These are phyloP conservation scores for Baccha elongata DNA, from an alignment of 2,888 invertebrate species.

Conservation along the genomic window DNA sequence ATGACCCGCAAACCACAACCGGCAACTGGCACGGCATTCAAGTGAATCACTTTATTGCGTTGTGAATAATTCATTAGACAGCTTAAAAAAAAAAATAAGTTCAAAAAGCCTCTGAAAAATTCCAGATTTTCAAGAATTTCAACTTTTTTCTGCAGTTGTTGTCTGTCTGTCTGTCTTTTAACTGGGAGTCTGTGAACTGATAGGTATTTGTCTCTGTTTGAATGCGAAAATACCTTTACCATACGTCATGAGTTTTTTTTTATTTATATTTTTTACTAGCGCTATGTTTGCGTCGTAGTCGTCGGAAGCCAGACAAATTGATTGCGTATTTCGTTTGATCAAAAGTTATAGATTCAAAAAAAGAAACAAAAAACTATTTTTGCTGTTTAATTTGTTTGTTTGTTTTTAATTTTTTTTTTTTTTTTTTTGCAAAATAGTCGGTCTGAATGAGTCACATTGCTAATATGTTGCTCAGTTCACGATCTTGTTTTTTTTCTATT, in stretches of 20 bases:
- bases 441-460: constrained; percentile 23
- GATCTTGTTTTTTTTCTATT: constrained; percentile 7
- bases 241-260: constrained; percentile 31
- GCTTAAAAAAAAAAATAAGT: neutral
- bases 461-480: constrained; percentile 2
- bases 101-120: constrained; percentile 11
- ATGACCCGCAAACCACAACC: constrained; percentile 25
- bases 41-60: constrained; percentile 45
- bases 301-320: neutral
- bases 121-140: constrained; percentile 47
- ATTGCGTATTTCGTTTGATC: constrained; percentile 17
- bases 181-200: constrained; percentile 3
- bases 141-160: constrained; percentile 15
- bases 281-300: neutral
- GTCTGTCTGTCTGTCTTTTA: constrained; percentile 27
- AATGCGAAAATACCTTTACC: constrained; percentile 2
- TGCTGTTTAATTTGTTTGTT: neutral
- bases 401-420: neutral
- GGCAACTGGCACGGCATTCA: constrained; percentile 11
- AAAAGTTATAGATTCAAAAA: constrained; percentile 18
- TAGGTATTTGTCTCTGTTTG: neutral
- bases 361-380: constrained; percentile 24
- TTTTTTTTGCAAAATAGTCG: neutral
- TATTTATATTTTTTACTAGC: too few relatives aligned
- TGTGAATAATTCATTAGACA: constrained; percentile 53